Evolutionary conservation across 2,113 vertebrate genomes (phyloP).

Genomic region (Felis chaus): DNA sequence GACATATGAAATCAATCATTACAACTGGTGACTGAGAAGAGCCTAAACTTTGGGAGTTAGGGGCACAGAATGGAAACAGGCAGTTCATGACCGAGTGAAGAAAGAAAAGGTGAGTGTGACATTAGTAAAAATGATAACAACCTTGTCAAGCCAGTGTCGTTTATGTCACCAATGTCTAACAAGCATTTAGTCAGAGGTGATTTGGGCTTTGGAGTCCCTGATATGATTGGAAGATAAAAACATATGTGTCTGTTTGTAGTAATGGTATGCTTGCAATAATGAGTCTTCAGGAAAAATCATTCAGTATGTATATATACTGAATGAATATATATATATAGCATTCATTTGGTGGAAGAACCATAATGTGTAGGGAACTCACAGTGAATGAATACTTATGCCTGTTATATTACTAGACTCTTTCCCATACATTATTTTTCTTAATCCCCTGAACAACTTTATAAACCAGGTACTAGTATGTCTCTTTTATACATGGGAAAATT

Average conservation of each 20-base stretch:
- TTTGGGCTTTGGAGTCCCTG: neutral
- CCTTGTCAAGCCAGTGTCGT: neutral
- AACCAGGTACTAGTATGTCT: neutral
- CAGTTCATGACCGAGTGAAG: neutral
- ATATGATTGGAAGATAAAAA: neutral
- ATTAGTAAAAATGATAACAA: neutral
- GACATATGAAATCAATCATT: neutral
- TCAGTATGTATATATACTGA: neutral
- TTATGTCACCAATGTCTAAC: neutral
- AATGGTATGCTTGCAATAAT: neutral
- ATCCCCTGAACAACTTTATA: neutral
- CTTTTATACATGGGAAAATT: neutral
- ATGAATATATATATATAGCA: neutral
- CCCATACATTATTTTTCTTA: neutral
- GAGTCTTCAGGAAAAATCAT: neutral
- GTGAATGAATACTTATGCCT: neutral
- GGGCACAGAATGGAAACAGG: neutral
- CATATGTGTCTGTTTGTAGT: neutral
- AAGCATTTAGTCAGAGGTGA: neutral
- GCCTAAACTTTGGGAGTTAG: neutral
- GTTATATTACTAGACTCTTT: neutral
- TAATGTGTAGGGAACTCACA: neutral
- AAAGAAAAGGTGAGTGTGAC: neutral
- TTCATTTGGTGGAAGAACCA: neutral
- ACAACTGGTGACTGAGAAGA: neutral